phyloP scores from a whole-genome alignment of 2,113 vertebrate genomes.

The Dolichotis patagonum region DNA sequence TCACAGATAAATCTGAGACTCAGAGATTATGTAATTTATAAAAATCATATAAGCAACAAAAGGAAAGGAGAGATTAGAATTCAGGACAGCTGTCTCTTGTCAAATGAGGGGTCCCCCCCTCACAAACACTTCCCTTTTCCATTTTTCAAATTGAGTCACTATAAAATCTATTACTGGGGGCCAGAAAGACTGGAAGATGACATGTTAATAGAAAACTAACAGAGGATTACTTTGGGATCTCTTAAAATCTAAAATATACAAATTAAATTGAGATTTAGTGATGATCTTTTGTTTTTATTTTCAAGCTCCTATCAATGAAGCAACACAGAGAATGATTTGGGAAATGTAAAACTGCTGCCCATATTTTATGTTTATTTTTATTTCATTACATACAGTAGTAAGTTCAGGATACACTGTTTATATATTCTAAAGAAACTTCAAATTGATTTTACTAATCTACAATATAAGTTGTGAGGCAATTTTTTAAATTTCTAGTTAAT shows the following conservation, averaged over 20 bases:
- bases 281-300: neutral
- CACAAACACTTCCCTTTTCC: neutral
- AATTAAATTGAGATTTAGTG: neutral
- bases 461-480: slow-evolving; percentile 7
- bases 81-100: neutral
- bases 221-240: slow-evolving; percentile 15
- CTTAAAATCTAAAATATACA: slow-evolving; percentile 39
- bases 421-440: slow-evolving; percentile 16
- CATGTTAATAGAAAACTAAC: slow-evolving; percentile 23
- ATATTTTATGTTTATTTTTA: slow-evolving; percentile 38
- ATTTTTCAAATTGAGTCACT: slow-evolving; percentile 16
- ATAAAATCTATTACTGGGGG: neutral
- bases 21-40: slow-evolving; percentile 4
- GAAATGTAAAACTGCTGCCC: neutral
- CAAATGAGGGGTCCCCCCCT: too few relatives aligned
- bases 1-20: slow-evolving; percentile 39
- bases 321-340: slow-evolving; percentile 23
- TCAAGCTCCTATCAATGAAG: neutral
- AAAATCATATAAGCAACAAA: slow-evolving; percentile 21
- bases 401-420: neutral
- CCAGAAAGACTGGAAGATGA: neutral
- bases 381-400: slow-evolving; percentile 28
- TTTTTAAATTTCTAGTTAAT: slow-evolving; percentile 50
- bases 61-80: slow-evolving; percentile 48
- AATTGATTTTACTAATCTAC: slow-evolving; percentile 29